Evolutionary conservation across 1,140 invertebrate genomes (phyloP), one percentile per base, ranked within the genome.

Genomic region (Rhyacophila brunnea): DNA sequence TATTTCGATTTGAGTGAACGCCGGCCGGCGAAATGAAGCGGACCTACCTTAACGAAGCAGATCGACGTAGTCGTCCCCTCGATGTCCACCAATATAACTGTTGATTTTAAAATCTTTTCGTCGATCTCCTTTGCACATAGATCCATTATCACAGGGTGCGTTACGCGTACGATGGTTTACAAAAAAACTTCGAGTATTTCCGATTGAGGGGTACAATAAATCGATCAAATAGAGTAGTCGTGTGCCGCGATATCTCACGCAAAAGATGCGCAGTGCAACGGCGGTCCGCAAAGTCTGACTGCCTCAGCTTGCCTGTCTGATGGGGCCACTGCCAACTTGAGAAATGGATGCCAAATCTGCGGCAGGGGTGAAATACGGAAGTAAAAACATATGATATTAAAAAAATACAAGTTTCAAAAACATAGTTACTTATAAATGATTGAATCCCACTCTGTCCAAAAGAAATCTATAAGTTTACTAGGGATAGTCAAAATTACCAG

Each of bases 41-140:
- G 20, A 54, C 50, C 40, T 59, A 64, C 62, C 62, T 64, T 60
- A 50, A 64, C 62, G 49, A 64, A 64, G 58, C 47, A 34, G 18
- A 64, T 60, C 17, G 62, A 64, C 5, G 53, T 53, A 35, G 54
- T 53, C 15, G 62, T 64, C 35, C 62, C 62, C 36, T 64, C 62
- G 42, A 64, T 19, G 49, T 64, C 62, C 19, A 64, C 47, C 23
- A 58, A 43, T 18, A 58, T 40, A 20, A 58, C 55, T 35, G 45
- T 50, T 14, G 55, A 58, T 40, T 58, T 58, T n/a, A 51, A 13
- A 19, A 45, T 51, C 28, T 51, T 50, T 51, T 58, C 55, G 40
- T 51, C 55, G 44, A 47, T 17, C 18, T 58, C 45, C 20, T 23
- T 23, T 2, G 36, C 36, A 53, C 50, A 43, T 53, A 43, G 32